Evolutionary conservation across 2,797 vertebrate species (phyloP).

Genomic region (Coregonus suidteri): DNA sequence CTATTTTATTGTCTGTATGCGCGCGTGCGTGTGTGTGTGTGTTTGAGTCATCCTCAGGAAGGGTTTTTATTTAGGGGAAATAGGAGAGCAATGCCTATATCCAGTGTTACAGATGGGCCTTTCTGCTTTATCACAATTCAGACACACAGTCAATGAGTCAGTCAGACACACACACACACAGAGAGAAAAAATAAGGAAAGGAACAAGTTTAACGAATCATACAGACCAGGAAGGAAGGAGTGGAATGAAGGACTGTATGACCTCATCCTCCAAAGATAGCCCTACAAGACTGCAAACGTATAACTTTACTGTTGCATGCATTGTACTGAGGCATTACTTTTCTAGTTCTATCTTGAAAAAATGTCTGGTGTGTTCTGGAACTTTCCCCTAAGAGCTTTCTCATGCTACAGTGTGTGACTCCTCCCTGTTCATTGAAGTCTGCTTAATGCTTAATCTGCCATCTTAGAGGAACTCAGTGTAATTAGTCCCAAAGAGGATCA

Average conservation of each 20-base stretch:
- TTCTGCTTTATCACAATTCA: constrained; percentile 15
- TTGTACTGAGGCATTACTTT: neutral
- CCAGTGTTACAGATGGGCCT: constrained; percentile 11
- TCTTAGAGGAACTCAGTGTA: constrained; percentile 45
- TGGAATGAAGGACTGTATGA: constrained; percentile 29
- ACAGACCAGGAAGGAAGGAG: constrained; percentile 7
- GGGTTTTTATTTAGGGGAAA: constrained; percentile 53
- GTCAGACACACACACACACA: neutral
- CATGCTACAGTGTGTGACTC: constrained; percentile 22
- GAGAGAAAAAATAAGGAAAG: neutral
- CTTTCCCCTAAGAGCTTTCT: neutral
- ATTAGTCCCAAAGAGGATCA: constrained; percentile 71
- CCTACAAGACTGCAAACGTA: neutral
- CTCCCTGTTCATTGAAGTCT: constrained; percentile 30
- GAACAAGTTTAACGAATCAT: neutral
- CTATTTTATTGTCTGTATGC: neutral
- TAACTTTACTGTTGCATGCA: neutral
- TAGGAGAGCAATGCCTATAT: constrained; percentile 32
- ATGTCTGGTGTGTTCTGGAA: neutral
- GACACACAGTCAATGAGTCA: constrained; percentile 5
- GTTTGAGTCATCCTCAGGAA: neutral
- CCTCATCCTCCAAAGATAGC: constrained; percentile 21
- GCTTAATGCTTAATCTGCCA: constrained; percentile 57
- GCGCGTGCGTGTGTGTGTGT: neutral
- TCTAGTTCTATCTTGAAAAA: neutral